Evolutionary conservation across 2,888 invertebrate genomes (phyloP).

Genomic region (Lithophane semibrunnea): DNA sequence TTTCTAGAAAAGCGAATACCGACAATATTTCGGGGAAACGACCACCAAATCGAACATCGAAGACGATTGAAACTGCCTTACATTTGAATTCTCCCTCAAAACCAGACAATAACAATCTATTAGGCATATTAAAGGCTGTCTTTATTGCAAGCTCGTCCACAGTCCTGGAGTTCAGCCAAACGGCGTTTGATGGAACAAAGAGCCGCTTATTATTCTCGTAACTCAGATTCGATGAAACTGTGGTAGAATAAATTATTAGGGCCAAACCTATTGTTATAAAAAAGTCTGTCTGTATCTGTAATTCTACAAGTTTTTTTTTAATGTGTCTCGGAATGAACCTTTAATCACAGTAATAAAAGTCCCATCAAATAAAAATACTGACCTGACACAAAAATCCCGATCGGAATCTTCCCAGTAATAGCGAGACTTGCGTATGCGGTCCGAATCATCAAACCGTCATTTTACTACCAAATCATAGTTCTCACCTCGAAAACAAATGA

Average conservation of each 20-base stretch:
- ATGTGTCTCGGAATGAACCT: neutral
- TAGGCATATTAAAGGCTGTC: constrained; percentile 56
- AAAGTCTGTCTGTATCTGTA: neutral
- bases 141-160: constrained; percentile 53
- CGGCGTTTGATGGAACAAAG: constrained; percentile 52
- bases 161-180: constrained; percentile 62
- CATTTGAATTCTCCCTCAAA: constrained; percentile 46
- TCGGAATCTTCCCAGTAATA: constrained; percentile 35
- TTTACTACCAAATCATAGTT: constrained; percentile 68
- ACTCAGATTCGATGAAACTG: constrained; percentile 40
- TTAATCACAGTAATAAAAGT: constrained; percentile 17
- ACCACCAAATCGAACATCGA: constrained; percentile 3
- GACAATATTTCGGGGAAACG: constrained; percentile 20
- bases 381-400: constrained; percentile 46
- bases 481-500: constrained; percentile 66
- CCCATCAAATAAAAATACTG: constrained; percentile 15
- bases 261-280: constrained; percentile 4
- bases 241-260: constrained; percentile 31
- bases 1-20: neutral
- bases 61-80: constrained; percentile 28
- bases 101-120: constrained; percentile 59
- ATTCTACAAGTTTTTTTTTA: neutral
- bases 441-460: constrained; percentile 59
- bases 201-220: constrained; percentile 45
- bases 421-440: constrained; percentile 30